phyloP scores from a whole-genome alignment of 1,140 invertebrate species.

The Archegozetes longisetosus region DNA sequence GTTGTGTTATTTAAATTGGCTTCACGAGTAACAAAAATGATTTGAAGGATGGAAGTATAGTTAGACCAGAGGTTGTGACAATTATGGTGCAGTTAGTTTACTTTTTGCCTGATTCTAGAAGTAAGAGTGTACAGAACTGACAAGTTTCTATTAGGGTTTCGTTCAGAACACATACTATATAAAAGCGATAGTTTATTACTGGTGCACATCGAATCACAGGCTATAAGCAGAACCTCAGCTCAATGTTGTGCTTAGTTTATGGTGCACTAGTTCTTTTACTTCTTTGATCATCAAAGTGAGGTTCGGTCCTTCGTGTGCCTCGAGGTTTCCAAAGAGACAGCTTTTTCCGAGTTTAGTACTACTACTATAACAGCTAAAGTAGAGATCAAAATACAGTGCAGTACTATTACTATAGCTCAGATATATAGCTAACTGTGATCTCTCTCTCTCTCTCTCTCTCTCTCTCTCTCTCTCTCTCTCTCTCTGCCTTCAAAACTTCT shows the following conservation, averaged over 20 bases:
- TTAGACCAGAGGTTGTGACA: neutral
- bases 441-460: neutral
- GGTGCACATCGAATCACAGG: neutral
- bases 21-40: neutral
- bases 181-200: neutral
- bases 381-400: neutral
- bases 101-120: neutral
- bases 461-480: slow-evolving; percentile 1
- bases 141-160: neutral
- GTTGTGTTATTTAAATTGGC: neutral
- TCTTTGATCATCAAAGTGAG: neutral
- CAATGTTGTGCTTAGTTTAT: neutral
- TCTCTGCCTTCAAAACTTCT: neutral
- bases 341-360: neutral
- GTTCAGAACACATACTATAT: neutral
- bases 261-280: neutral
- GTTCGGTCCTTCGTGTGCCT: neutral
- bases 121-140: no score
- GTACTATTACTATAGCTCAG: no score
- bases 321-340: neutral
- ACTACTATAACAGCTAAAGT: neutral
- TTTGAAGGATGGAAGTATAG: neutral
- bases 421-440: neutral
- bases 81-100: neutral
- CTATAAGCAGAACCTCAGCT: neutral